Percentiles rank a stretch among this genome's conserved stretches.
phyloP scores from a whole-genome alignment of 2,113 vertebrate genomes.

The Harpagus bidentatus region DNA sequence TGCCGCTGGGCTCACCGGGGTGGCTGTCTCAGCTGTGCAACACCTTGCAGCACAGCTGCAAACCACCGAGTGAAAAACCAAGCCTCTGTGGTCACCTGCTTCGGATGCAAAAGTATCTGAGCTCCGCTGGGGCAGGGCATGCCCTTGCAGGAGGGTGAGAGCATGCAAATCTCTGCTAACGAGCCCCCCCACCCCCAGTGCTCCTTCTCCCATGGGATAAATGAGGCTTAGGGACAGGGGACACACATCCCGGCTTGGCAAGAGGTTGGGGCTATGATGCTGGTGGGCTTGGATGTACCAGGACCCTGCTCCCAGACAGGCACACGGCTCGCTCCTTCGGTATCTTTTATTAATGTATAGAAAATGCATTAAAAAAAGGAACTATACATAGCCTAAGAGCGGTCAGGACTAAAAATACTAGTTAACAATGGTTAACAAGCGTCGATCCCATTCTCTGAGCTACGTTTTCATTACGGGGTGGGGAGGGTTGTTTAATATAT shows the following conservation, averaged over 20 bases:
- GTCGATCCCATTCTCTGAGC: slow-evolving; percentile 77
- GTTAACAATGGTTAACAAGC: slow-evolving; percentile 88
- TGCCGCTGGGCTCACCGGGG: not conserved
- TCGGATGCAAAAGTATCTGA: not conserved
- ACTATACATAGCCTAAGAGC: slow-evolving; percentile 91
- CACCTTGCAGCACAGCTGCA: not conserved
- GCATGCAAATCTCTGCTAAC: accelerated
- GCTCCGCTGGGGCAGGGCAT: not conserved
- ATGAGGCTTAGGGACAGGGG: not conserved
- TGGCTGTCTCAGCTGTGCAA: not conserved
- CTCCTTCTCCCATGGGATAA: not conserved
- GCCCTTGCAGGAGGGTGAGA: not conserved
- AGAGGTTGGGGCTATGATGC: not conserved
- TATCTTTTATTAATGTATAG: slow-evolving; percentile 99
- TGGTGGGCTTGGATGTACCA: not conserved
- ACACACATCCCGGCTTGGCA: accelerated
- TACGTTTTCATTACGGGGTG: slow-evolving; percentile 49
- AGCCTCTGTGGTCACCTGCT: not conserved
- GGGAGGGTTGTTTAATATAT: slow-evolving; percentile 47
- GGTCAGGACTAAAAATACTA: slow-evolving; percentile 90
- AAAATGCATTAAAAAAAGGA: slow-evolving; percentile 99
- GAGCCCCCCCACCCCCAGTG: not conserved
- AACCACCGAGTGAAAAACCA: accelerated
- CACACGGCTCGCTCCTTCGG: slow-evolving; percentile 62
- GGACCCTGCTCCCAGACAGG: not conserved